A percentile compares a stretch with the other conserved stretches of the same genome.
These are phyloP conservation scores for Caenorhabditis uteleia DNA, from an alignment of 2,888 invertebrate genomes.

Conservation along the genomic window DNA sequence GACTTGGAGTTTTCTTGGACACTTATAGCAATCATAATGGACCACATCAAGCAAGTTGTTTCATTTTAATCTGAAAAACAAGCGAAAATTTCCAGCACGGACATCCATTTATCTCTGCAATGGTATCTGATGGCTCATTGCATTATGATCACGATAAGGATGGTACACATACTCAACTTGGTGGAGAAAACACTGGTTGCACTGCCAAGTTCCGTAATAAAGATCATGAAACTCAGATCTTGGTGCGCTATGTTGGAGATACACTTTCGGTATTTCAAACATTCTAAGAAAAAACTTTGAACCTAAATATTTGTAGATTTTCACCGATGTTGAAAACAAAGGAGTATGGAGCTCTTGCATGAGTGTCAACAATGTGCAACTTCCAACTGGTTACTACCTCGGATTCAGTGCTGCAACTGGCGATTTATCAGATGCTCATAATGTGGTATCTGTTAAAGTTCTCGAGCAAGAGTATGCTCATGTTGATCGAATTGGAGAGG, in stretches of 20 bases:
- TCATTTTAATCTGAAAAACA: not conserved
- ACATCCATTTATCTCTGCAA: slow-evolving; percentile 96
- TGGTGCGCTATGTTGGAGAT: slow-evolving; percentile 87
- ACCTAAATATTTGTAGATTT: slow-evolving; percentile 76
- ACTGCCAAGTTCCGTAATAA: slow-evolving; percentile 89
- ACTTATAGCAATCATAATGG: slow-evolving; percentile 99
- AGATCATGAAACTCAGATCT: slow-evolving; percentile 87
- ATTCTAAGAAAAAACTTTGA: not conserved
- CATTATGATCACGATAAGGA: slow-evolving; percentile 98
- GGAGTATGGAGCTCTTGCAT: slow-evolving; percentile 94
- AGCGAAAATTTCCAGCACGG: slow-evolving; percentile 79
- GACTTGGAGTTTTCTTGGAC: slow-evolving; percentile 90
- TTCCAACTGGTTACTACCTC: slow-evolving; percentile 93
- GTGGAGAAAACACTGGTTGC: slow-evolving; percentile 77
- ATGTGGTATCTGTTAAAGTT: slow-evolving; percentile 87
- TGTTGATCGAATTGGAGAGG: slow-evolving; percentile 66
- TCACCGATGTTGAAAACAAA: slow-evolving; percentile 73
- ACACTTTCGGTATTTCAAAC: slow-evolving; percentile 77
- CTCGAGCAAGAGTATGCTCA: slow-evolving; percentile 84
- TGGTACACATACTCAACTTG: slow-evolving; percentile 94
- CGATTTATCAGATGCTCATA: slow-evolving; percentile 94
- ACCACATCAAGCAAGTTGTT: slow-evolving; percentile 85
- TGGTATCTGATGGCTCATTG: slow-evolving; percentile 93
- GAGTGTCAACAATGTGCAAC: slow-evolving; percentile 83
- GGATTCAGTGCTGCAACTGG: slow-evolving; percentile 95